Base-by-base conservation (phyloP, 2,113 vertebrate species). In the Sula dactylatra region DNA sequence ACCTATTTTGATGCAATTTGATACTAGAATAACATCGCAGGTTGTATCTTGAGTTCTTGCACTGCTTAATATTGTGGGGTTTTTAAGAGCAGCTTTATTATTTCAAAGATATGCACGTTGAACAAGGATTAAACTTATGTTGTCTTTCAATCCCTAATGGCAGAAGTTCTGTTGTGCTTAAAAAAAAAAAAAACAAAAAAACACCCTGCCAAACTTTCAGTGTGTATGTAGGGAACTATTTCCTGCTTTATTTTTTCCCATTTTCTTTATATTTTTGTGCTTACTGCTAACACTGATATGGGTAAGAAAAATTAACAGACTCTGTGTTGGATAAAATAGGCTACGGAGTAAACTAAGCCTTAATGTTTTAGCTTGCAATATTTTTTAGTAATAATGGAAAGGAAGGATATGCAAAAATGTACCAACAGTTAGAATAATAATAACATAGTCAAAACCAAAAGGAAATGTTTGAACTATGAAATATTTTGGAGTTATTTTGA, bases 111-210 rank as follows among this genome's bases (percentile, higher is more conserved):
- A 38, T 0, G 52, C 2, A 4, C 24, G 11, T 34, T 96, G 24
- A 92, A 38, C 8, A 38, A 73, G 15, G 17, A 67, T 14, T 78
- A 45, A 88, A 59, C 4, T 76, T 79, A 29, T 2, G 1, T 47
- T 85, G 16, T 50, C 34, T 76, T 90, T 72, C 15, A 40, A 0
- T 42, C 19, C 6, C 4, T 72, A 72, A 44, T 49, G 42, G 5
- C 9, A n/a, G 26, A 93, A 82, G 13, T 66, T 78, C 15, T 47
- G 4, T 58, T 62, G 11, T 40, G 7, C 25, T 83, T 16, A 67
- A 64, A 42, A 45, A 15, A 38, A 22, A 62, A 66, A 34, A 40
- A 11, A 38, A 26, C 8, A 21, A 9, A 6, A 0, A 1, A 4
- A 4, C n/a, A n/a, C n/a, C n/a, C n/a, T n/a, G n/a, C 15, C 8